Evolutionary conservation across 2,888 invertebrate species (phyloP).

Genomic region (Physocephala rufipes): DNA sequence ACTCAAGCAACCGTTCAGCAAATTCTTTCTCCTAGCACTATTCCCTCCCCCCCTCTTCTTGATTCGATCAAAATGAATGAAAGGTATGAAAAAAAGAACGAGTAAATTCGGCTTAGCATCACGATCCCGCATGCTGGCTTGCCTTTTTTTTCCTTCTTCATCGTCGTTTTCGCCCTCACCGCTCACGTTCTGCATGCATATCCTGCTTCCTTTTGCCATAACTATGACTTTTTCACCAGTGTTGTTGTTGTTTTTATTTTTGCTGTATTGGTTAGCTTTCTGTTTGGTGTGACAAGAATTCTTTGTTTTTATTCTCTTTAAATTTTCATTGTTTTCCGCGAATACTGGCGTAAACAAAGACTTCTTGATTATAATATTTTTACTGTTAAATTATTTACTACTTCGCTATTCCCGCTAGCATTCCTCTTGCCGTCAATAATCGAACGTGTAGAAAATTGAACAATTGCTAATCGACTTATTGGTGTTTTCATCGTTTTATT

Average conservation of each 20-base stretch:
- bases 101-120: constrained; percentile 36
- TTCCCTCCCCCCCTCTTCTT: background rate
- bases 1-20: background rate
- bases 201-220: background rate
- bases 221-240: background rate
- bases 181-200: too few relatives aligned
- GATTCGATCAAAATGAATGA: background rate
- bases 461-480: constrained; percentile 31
- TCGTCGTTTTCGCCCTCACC: background rate
- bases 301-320: too few relatives aligned
- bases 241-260: background rate
- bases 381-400: background rate
- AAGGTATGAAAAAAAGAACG: background rate
- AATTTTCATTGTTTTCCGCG: constrained; percentile 21
- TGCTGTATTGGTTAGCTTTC: constrained; percentile 5
- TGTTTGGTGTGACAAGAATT: background rate
- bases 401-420: constrained; percentile 26
- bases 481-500: constrained; percentile 14
- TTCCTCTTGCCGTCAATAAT: constrained; percentile 27
- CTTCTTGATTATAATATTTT: constrained; percentile 32
- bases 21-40: background rate
- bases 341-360: constrained; percentile 29
- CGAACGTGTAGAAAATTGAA: constrained; percentile 45
- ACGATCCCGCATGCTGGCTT: constrained; percentile 34
- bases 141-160: background rate